These are phyloP conservation scores for Aspidiotus rigidus DNA, from an alignment of 2,888 invertebrate species.

Conservation along the genomic window DNA sequence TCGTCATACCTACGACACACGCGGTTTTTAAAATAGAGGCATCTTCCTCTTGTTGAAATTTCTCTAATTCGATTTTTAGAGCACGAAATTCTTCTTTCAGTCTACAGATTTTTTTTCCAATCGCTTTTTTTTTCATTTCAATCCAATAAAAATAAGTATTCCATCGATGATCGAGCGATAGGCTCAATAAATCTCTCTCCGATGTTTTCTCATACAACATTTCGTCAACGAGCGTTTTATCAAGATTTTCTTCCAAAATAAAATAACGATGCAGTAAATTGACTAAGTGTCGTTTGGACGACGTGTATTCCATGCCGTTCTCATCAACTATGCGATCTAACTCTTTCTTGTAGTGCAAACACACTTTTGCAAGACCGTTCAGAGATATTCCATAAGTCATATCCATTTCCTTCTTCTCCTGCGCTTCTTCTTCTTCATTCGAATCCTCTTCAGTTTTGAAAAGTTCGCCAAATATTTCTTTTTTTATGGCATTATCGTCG, in stretches of 20 bases:
- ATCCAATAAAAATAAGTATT: neutral
- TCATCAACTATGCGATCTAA: neutral
- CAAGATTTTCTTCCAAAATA: neutral
- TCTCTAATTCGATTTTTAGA: neutral
- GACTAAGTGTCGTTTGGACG: neutral
- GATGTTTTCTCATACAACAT: neutral
- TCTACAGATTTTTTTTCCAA: neutral
- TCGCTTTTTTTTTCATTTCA: neutral
- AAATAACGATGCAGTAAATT: neutral
- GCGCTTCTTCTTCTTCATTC: neutral
- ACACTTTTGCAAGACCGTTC: neutral
- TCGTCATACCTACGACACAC: neutral
- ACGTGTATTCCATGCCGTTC: neutral
- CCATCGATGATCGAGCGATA: neutral
- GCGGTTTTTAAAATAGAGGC: neutral
- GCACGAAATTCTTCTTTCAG: neutral
- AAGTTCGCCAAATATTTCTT: too few relatives aligned
- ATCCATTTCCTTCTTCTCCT: neutral
- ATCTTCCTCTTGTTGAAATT: neutral
- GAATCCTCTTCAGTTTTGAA: too few relatives aligned
- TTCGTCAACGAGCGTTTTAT: neutral
- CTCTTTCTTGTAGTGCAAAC: neutral
- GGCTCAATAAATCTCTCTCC: neutral
- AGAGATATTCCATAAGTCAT: neutral
- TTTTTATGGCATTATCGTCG: too few relatives aligned